Evolutionary conservation across 2,888 invertebrate genomes (phyloP).

Genomic region (Watsonalla cultraria): DNA sequence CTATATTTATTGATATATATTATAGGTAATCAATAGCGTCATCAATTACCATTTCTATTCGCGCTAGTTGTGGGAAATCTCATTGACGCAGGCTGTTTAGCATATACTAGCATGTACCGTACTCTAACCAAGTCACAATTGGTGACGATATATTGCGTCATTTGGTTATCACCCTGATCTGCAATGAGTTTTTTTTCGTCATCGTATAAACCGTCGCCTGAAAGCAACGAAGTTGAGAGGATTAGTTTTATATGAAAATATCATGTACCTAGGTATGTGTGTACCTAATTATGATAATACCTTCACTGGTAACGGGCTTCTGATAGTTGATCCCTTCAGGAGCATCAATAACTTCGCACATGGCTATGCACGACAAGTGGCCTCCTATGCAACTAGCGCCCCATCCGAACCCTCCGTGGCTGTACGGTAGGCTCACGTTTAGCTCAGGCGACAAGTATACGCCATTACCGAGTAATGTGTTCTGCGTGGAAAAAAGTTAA

Average conservation of each 20-base stretch:
- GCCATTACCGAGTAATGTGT: constrained; percentile 83
- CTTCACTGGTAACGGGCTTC: constrained; percentile 61
- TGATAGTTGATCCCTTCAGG: constrained; percentile 80
- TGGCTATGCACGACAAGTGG: constrained; percentile 86
- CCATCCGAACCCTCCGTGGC: constrained; percentile 87
- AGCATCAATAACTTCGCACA: constrained; percentile 89
- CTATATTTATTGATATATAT: too few species aligned
- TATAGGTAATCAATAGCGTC: neutral
- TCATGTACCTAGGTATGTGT: neutral
- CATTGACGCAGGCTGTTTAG: constrained; percentile 65
- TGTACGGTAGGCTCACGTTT: constrained; percentile 83
- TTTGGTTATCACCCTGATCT: constrained; percentile 66
- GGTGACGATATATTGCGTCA: constrained; percentile 84
- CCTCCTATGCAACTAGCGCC: constrained; percentile 86
- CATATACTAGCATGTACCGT: constrained; percentile 87
- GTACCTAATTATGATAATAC: constrained; percentile 21
- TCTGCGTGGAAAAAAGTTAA: constrained; percentile 49
- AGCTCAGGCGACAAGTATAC: constrained; percentile 87
- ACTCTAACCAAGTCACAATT: constrained; percentile 87
- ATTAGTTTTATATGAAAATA: neutral
- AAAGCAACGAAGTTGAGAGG: neutral
- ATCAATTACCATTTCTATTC: constrained; percentile 51
- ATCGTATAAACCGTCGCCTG: constrained; percentile 52
- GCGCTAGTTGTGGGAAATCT: constrained; percentile 49
- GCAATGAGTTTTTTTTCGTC: constrained; percentile 38